Evolutionary conservation across 2,797 vertebrate genomes (phyloP).

Genomic region (Cephalopachus bancanus): DNA sequence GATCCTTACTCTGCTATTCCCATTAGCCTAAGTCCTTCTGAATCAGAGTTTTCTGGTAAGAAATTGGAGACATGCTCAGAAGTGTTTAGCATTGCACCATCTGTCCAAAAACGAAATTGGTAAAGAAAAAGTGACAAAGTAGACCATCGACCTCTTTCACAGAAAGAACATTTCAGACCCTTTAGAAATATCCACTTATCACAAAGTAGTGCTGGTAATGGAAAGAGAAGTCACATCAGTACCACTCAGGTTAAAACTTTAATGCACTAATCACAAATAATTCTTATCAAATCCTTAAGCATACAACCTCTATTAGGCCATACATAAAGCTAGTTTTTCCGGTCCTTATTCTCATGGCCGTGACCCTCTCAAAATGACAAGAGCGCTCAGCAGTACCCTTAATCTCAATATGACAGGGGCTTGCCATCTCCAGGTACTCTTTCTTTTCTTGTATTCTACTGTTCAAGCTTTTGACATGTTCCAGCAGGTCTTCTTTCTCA

Average conservation of each 20-base stretch:
- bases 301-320: conserved; percentile 30
- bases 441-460: not conserved
- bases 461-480: not conserved
- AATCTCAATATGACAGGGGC: not conserved
- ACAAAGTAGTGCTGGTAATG: not conserved
- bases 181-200: not conserved
- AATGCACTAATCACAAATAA: not conserved
- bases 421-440: not conserved
- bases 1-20: conserved; percentile 23
- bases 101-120: conserved; percentile 30
- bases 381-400: not conserved
- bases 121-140: not conserved
- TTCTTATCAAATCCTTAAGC: conserved; percentile 43
- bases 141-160: not conserved
- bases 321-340: not conserved
- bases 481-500: not conserved
- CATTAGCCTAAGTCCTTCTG: conserved; percentile 27
- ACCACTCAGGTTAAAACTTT: conserved; percentile 3
- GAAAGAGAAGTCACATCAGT: not conserved
- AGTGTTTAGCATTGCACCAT: not conserved
- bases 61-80: conserved; percentile 56
- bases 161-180: not conserved
- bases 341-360: not conserved
- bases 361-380: conserved; percentile 20
- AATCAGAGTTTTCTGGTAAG: conserved; percentile 17